A percentile compares a stretch with the other conserved stretches of the same genome.
These are phyloP conservation scores for Champsocephalus esox DNA, from an alignment of 2,797 vertebrate genomes.

Conservation along the genomic window DNA sequence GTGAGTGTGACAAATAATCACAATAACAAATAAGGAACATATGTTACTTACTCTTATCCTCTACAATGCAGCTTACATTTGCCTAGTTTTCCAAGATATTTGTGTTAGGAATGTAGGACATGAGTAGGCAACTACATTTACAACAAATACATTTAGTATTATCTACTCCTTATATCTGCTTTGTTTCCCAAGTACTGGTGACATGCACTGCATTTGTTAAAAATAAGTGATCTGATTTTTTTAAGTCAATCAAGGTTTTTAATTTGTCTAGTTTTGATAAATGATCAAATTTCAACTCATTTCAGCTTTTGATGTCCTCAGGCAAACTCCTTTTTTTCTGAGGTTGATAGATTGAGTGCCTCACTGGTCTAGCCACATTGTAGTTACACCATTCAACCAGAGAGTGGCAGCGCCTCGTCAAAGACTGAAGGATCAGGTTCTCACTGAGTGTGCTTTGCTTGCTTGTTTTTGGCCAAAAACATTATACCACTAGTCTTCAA, in stretches of 20 bases:
- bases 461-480: not conserved
- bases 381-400: conserved; percentile 54
- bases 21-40: no score
- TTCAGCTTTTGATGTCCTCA: conserved; percentile 35
- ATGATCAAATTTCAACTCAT: conserved; percentile 42
- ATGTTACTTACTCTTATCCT: not conserved
- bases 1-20: no score
- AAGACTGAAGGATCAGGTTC: not conserved
- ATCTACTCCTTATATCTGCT: not conserved
- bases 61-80: not conserved
- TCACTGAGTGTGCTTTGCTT: not conserved
- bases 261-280: conserved; percentile 32
- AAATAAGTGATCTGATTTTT: not conserved
- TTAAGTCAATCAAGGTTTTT: conserved; percentile 14
- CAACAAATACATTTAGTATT: not conserved
- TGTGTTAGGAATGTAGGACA: not conserved
- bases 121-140: no score
- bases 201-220: not conserved
- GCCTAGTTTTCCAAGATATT: not conserved
- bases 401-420: conserved; percentile 61
- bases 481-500: not conserved
- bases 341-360: conserved; percentile 9
- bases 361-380: conserved; percentile 14
- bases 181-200: not conserved
- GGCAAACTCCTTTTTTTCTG: conserved; percentile 7